Evolutionary conservation across 2,113 vertebrate genomes (phyloP).

Genomic region (Perca fluviatilis): DNA sequence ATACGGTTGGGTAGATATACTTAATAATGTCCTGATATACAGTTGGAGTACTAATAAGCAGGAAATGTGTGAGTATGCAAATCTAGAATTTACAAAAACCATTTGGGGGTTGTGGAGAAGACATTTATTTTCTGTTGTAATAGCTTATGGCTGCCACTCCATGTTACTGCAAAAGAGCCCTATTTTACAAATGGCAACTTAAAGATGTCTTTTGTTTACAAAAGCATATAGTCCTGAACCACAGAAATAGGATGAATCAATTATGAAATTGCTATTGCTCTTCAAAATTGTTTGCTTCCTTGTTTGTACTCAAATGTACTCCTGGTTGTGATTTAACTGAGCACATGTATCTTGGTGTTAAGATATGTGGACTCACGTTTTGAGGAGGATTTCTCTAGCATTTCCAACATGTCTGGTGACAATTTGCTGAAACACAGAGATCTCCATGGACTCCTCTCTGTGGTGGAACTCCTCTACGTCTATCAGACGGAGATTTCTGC

Average conservation of each 20-base stretch:
- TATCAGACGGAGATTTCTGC: slow-evolving; percentile 89
- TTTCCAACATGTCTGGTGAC: slow-evolving; percentile 85
- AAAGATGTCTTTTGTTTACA: neutral
- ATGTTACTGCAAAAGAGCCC: neutral
- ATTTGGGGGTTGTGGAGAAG: neutral
- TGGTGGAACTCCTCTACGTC: slow-evolving; percentile 86
- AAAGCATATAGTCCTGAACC: neutral
- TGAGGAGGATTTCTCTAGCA: slow-evolving; percentile 84
- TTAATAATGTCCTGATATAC: neutral
- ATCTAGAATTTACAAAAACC: neutral
- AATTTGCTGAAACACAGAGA: slow-evolving; percentile 85
- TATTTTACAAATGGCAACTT: neutral
- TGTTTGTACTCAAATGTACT: neutral
- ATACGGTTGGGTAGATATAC: neutral
- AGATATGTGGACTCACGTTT: slow-evolving; percentile 79
- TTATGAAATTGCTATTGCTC: neutral
- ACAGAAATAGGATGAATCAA: neutral
- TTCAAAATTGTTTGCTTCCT: too few relatives aligned
- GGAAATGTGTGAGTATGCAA: neutral
- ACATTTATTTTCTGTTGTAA: neutral
- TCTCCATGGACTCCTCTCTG: slow-evolving; percentile 86
- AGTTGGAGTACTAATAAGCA: neutral
- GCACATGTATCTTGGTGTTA: neutral
- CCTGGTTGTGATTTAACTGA: neutral
- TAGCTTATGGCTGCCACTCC: neutral